Percentiles rank a stretch among this genome's conserved stretches.
Conservation (phyloP, 92 coral and sea anemone species). For the Anthopleura xanthogrammica region DNA sequence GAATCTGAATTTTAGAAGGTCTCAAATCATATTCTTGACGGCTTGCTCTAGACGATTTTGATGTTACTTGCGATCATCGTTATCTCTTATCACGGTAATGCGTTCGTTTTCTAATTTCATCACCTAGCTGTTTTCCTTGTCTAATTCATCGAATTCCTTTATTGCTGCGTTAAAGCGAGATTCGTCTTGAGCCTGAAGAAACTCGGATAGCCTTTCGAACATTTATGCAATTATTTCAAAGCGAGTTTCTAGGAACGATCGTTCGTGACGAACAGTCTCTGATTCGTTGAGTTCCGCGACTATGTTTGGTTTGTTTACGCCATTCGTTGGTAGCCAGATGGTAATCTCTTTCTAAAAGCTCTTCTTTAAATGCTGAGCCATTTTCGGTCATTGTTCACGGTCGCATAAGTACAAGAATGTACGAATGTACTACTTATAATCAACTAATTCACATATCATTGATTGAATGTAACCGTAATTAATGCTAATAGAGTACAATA, state of each 20-base stretch:
- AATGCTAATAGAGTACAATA: background rate
- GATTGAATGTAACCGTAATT: background rate
- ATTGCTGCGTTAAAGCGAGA: background rate
- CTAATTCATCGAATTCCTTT: conserved; percentile 20
- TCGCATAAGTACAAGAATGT: background rate
- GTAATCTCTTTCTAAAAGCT: conserved; percentile 10
- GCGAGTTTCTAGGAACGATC: conserved; percentile 19
- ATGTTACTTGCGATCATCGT: conserved; percentile 11
- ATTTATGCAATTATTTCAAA: conserved; percentile 14
- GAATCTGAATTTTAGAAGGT: background rate
- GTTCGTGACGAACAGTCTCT: conserved; percentile 8
- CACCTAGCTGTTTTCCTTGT: conserved; percentile 8
- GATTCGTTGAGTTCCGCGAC: conserved; percentile 15
- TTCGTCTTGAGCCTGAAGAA: conserved; percentile 13
- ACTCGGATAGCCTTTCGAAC: conserved; percentile 8
- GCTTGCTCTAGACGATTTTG: conserved; percentile 5
- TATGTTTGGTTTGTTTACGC: conserved; percentile 12
- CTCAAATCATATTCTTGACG: background rate
- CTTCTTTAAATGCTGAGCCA: conserved; percentile 5
- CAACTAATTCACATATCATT: background rate
- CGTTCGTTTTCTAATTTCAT: conserved; percentile 7
- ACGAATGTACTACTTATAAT: background rate
- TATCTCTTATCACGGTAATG: background rate
- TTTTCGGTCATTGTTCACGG: conserved; percentile 24
- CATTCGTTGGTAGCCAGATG: conserved; percentile 7